These are phyloP conservation scores for Pogona vitticeps DNA, from an alignment of 2,113 vertebrate genomes.

Conservation along the genomic window DNA sequence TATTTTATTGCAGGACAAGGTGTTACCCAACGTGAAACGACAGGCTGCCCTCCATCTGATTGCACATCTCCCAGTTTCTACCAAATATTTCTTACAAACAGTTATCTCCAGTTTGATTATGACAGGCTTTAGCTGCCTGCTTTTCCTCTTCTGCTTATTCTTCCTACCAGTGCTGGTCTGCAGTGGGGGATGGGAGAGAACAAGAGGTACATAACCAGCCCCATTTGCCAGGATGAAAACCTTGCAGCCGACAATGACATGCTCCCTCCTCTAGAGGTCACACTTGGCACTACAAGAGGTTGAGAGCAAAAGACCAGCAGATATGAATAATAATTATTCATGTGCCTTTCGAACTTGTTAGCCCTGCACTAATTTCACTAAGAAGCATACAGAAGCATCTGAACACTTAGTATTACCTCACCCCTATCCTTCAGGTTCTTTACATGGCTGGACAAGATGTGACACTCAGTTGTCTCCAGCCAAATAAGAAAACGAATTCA, in stretches of 20 bases:
- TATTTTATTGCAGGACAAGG: background rate
- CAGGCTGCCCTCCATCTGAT: background rate
- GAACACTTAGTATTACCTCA: constrained; percentile 37
- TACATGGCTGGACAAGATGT: constrained; percentile 57
- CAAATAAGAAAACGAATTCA: background rate
- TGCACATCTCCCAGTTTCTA: background rate
- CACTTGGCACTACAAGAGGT: constrained; percentile 6
- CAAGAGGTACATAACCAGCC: background rate
- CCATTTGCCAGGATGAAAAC: background rate
- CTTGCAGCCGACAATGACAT: background rate
- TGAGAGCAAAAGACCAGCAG: constrained; percentile 2
- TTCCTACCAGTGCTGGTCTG: constrained; percentile 23
- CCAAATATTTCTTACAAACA: background rate
- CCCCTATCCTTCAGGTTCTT: constrained; percentile 53
- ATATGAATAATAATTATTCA: background rate
- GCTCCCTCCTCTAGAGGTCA: constrained; percentile 15
- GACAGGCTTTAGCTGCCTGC: background rate
- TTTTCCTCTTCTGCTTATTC: constrained; percentile 20
- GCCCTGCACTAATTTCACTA: background rate
- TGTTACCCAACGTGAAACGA: constrained; percentile 4
- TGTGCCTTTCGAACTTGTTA: background rate
- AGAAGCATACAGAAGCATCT: constrained; percentile 62
- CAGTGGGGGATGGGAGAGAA: background rate
- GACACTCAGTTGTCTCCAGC: constrained; percentile 46
- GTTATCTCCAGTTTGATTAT: background rate